Percentiles rank a stretch among this genome's conserved stretches.
Conservation (phyloP, 2,888 invertebrate species). For the Eilema griseolum region DNA sequence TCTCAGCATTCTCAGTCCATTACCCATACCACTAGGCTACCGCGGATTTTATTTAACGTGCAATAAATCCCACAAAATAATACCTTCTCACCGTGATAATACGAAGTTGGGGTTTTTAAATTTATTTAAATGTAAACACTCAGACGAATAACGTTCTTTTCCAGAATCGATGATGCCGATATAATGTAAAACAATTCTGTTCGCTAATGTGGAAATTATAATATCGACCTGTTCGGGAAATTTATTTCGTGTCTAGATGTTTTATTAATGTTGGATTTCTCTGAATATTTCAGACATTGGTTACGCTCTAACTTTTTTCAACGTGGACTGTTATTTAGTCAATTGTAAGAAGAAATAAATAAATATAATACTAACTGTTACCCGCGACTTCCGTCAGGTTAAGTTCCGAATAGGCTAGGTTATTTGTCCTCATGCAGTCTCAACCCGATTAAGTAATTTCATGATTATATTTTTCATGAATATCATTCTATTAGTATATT, state of each 20-base stretch:
- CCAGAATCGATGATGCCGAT: constrained; percentile 21
- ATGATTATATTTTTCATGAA: no score
- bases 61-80: constrained; percentile 63
- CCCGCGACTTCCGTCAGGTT: no score
- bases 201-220: constrained; percentile 37
- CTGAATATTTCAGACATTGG: constrained; percentile 28
- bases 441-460: no score
- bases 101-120: constrained; percentile 53
- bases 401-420: background rate
- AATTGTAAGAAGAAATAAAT: no score
- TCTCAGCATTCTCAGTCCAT: no score
- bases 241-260: constrained; percentile 28
- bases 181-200: constrained; percentile 15
- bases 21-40: no score
- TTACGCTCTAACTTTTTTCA: constrained; percentile 17
- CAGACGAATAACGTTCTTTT: constrained; percentile 30
- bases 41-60: constrained; percentile 59
- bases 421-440: no score
- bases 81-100: constrained; percentile 58
- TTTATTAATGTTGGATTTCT: constrained; percentile 27
- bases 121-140: constrained; percentile 61
- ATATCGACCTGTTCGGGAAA: constrained; percentile 33
- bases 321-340: no score
- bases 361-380: background rate
- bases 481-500: no score